Percentiles rank a stretch among this genome's conserved stretches.
These are phyloP conservation scores for Forbesichthys papilliferus DNA, from an alignment of 2,113 vertebrate genomes.

Conservation along the genomic window DNA sequence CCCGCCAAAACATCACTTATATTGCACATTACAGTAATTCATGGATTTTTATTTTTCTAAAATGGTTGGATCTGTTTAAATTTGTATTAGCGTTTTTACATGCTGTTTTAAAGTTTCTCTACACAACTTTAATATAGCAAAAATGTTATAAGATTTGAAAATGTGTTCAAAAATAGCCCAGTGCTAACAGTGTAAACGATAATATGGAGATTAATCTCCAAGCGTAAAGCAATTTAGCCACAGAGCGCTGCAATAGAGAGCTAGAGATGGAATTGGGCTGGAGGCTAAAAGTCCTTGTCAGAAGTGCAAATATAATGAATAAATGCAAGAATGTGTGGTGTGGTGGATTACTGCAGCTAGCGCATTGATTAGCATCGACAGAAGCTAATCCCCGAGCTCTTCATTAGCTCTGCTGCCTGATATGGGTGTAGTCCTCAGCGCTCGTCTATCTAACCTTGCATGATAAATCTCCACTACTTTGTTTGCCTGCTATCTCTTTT, in stretches of 20 bases:
- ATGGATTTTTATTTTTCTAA: too few species aligned
- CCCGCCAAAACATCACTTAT: too few species aligned
- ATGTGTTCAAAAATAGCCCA: too few species aligned
- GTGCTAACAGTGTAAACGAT: too few species aligned
- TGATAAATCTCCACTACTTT: conserved; percentile 2
- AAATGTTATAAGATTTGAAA: too few species aligned
- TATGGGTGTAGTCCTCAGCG: not conserved
- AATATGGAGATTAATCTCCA: too few species aligned
- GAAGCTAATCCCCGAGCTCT: conserved; percentile 16
- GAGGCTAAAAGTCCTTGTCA: conserved; percentile 28
- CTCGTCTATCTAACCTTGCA: not conserved
- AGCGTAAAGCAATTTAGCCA: too few species aligned
- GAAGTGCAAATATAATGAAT: conserved; percentile 39
- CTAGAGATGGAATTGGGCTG: conserved; percentile 15
- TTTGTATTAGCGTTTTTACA: too few species aligned
- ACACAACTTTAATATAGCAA: too few species aligned
- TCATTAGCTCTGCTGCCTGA: conserved; percentile 8
- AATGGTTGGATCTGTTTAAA: too few species aligned
- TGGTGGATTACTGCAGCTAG: conserved; percentile 8
- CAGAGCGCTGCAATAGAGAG: not conserved
- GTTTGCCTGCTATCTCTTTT: conserved; percentile 2
- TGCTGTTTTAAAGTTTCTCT: too few species aligned
- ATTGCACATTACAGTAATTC: too few species aligned
- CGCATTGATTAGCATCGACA: conserved; percentile 23
- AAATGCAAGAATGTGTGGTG: conserved; percentile 23